Base-by-base conservation (phyloP, 2,888 invertebrate genomes). In the Oxycera nigricornis region DNA sequence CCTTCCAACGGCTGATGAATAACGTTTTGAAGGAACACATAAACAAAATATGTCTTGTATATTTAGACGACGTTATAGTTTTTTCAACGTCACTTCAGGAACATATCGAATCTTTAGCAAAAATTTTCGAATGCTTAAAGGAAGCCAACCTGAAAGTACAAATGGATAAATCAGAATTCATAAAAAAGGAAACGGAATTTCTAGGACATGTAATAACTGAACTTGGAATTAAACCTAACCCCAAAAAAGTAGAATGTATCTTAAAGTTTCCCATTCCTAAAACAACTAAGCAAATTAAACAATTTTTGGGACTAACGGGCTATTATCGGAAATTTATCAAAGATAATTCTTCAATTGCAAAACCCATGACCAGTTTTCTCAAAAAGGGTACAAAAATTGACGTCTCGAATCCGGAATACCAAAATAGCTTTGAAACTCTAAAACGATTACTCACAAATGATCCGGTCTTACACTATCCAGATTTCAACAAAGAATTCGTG, bases 401-500 rank as follows among this genome's bases (percentile, higher is more conserved):
- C n/a, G n/a, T 74, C 6, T 41, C 41, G 2, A 74, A n/a, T n/a
- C n/a, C n/a, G n/a, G n/a, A n/a, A n/a, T n/a, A n/a, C n/a, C n/a
- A n/a, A n/a, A n/a, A n/a, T n/a, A n/a, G n/a, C n/a, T n/a, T n/a
- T 11, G 7, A 35, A 35, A 35, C 39, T 35, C 39, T 35, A 35
- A 35, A 35, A 35, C 6, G 7, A 7, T 11, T 35, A 35, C 39
- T 35, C 39, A 35, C 11, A 7, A 35, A 57, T 35, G 57, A 72
- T 3, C 73, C 75, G 9, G 41, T 75, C 14, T 39, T 75, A 35
- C 22, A 24, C 2, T 75, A 73, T 9, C 77, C 76, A 0, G 74
- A 77, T 17, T 73, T 78, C 20, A 67, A 28, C 3, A 76, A 81
- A 77, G 72, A 73, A 3, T 82, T 82, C 41, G 70, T 74, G 1